phyloP scores from a whole-genome alignment of 2,113 vertebrate genomes.

The Recurvirostra avosetta region DNA sequence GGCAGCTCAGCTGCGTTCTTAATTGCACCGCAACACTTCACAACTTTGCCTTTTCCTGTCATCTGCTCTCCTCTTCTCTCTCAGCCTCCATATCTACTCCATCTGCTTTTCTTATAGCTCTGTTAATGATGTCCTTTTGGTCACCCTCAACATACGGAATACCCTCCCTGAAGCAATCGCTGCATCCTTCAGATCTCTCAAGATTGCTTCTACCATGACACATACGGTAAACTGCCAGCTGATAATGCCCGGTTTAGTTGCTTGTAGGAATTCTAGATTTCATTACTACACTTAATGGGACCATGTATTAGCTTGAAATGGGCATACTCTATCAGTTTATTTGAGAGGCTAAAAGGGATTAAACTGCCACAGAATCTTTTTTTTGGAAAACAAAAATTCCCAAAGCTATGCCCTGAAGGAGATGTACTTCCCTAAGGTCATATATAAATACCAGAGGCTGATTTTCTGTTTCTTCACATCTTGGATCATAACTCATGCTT shows the following conservation, averaged over 20 bases:
- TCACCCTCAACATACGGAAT: conserved; percentile 3
- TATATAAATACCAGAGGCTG: background rate
- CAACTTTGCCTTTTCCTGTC: conserved; percentile 16
- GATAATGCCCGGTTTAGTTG: background rate
- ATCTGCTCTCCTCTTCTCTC: background rate
- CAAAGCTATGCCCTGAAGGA: background rate
- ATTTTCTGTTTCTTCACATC: conserved; percentile 13
- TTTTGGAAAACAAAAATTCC: background rate
- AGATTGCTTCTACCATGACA: background rate
- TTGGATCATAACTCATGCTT: conserved; percentile 41
- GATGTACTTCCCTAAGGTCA: conserved; percentile 9
- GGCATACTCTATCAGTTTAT: background rate
- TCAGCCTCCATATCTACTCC: background rate
- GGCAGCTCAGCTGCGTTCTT: background rate
- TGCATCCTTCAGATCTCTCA: conserved; percentile 15
- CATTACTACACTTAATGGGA: background rate
- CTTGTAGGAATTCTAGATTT: background rate
- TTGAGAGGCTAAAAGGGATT: background rate
- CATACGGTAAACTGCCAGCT: background rate
- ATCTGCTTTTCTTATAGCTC: background rate
- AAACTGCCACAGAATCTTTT: background rate
- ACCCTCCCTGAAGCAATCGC: background rate
- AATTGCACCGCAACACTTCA: background rate
- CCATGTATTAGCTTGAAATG: background rate
- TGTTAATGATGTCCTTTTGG: conserved; percentile 30